Conservation (phyloP, 2,888 invertebrate species). For the Julus scanicus region DNA sequence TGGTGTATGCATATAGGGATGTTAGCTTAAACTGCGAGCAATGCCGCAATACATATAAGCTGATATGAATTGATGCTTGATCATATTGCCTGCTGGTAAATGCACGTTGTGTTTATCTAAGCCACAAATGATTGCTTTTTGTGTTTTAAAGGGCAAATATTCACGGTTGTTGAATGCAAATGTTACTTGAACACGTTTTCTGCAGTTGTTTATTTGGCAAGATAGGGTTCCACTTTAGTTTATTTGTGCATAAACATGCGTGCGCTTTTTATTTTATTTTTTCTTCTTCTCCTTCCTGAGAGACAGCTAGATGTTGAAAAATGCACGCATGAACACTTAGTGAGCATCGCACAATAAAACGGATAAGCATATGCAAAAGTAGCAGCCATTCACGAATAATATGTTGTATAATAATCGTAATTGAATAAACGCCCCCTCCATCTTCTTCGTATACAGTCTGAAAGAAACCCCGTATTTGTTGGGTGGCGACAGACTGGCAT, state of each 20-base stretch:
- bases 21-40: not conserved
- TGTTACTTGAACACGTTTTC: slow-evolving; percentile 17
- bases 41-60: not conserved
- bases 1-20: not conserved
- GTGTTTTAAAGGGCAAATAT: slow-evolving; percentile 5
- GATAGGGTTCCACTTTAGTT: not conserved
- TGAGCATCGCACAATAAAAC: not conserved
- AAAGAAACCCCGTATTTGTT: not conserved
- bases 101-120: not conserved
- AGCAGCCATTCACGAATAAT: not conserved
- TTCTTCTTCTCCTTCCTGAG: not conserved
- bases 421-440: not conserved
- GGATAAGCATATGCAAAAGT: not conserved
- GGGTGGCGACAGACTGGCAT: not conserved
- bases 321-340: slow-evolving; percentile 41
- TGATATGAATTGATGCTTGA: not conserved
- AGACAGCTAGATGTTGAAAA: not conserved
- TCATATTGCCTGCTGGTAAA: not conserved
- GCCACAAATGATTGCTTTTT: slow-evolving; percentile 11
- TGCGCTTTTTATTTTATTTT: not conserved
- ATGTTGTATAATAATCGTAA: not conserved
- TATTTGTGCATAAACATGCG: not conserved
- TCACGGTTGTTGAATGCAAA: slow-evolving; percentile 5
- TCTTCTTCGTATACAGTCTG: not conserved
- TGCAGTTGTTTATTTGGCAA: not conserved